Percentiles rank a stretch among this genome's conserved stretches.
Conservation (phyloP, 2,113 vertebrate species). For the Centrocercus urophasianus region DNA sequence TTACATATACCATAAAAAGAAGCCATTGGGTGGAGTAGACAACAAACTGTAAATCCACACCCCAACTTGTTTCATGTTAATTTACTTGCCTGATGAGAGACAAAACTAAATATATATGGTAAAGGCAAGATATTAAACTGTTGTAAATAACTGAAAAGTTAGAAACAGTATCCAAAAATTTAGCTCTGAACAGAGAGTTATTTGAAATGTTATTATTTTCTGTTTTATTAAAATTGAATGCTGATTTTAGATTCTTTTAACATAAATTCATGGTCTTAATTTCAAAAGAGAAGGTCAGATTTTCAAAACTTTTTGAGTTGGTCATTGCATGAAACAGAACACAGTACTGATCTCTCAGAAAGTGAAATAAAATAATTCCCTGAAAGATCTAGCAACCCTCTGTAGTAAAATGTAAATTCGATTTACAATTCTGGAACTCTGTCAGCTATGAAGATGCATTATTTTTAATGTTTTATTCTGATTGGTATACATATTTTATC, state of each 20-base stretch:
- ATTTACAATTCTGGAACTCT: not conserved
- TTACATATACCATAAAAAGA: not conserved
- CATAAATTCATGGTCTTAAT: not conserved
- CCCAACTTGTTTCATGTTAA: constrained; percentile 20
- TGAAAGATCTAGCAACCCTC: not conserved
- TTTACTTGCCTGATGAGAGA: not conserved
- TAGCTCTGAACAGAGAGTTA: not conserved
- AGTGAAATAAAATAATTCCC: not conserved
- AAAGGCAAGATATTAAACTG: not conserved
- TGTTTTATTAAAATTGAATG: not conserved
- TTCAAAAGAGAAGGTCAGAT: not conserved
- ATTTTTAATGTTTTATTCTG: not conserved
- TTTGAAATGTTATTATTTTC: not conserved
- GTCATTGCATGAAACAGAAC: not conserved
- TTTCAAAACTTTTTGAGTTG: not conserved
- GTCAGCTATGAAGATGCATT: not conserved
- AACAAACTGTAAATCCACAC: constrained; percentile 35
- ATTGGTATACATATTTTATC: not conserved
- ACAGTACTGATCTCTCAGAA: fast-evolving
- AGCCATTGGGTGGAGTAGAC: constrained; percentile 29
- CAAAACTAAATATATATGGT: not conserved
- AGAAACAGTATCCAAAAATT: not conserved
- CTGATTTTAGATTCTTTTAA: not conserved
- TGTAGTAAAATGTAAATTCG: not conserved
- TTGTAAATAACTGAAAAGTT: not conserved